Conservation (phyloP, 2,888 invertebrate genomes). For the Merodon equestris region DNA sequence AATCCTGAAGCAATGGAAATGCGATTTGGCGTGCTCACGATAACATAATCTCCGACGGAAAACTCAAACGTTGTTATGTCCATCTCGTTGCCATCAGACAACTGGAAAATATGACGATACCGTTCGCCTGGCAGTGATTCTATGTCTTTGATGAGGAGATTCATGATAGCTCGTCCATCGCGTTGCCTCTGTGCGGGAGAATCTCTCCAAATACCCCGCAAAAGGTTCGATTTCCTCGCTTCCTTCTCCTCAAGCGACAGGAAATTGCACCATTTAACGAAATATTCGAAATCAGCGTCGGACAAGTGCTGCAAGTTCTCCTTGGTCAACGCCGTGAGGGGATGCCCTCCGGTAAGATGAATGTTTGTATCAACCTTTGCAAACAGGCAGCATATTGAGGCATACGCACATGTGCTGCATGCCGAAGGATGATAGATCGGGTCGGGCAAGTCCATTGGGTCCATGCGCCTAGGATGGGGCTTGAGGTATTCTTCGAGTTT, state of each 20-base stretch:
- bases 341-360: slow-evolving; percentile 81
- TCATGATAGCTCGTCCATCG: slow-evolving; percentile 79
- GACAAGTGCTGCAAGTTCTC: slow-evolving; percentile 83
- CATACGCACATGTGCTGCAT: slow-evolving; percentile 87
- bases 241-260: slow-evolving; percentile 85
- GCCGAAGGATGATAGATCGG: slow-evolving; percentile 87
- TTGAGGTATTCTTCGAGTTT: slow-evolving; percentile 45
- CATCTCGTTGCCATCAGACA: slow-evolving; percentile 69
- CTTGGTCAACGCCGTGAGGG: slow-evolving; percentile 81
- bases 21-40: slow-evolving; percentile 84
- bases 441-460: slow-evolving; percentile 83
- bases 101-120: slow-evolving; percentile 79
- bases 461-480: slow-evolving; percentile 69
- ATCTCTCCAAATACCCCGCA: slow-evolving; percentile 75
- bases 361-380: slow-evolving; percentile 82
- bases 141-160: slow-evolving; percentile 69
- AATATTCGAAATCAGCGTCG: slow-evolving; percentile 86
- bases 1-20: slow-evolving; percentile 89
- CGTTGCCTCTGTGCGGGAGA: slow-evolving; percentile 79
- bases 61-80: slow-evolving; percentile 74
- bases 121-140: slow-evolving; percentile 76
- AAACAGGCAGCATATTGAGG: slow-evolving; percentile 87
- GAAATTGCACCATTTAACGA: slow-evolving; percentile 88
- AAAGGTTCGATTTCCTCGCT: slow-evolving; percentile 74
- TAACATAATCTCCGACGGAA: slow-evolving; percentile 81